phyloP scores from a whole-genome alignment of 2,113 vertebrate species.

The Archocentrus centrarchus region DNA sequence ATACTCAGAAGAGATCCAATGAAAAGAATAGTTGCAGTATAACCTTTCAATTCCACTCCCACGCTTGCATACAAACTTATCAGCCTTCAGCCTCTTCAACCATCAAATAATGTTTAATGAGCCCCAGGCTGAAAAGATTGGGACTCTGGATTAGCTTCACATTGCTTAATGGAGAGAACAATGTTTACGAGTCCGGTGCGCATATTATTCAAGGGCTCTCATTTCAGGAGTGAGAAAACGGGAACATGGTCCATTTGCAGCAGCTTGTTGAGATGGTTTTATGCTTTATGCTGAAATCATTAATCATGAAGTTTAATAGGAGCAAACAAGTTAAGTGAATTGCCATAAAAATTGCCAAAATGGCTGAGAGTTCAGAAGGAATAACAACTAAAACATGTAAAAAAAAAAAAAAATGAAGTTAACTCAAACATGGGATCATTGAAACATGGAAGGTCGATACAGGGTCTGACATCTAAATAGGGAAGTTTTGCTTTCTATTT shows the following conservation, averaged over 20 bases:
- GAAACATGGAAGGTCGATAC: not conserved
- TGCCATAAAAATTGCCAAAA: not conserved
- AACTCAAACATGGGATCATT: not conserved
- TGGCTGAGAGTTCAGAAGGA: not conserved
- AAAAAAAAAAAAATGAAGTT: slow-evolving; percentile 7
- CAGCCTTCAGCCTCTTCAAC: slow-evolving; percentile 12
- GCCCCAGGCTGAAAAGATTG: slow-evolving; percentile 28
- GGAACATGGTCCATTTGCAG: slow-evolving; percentile 23
- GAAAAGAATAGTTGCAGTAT: not conserved
- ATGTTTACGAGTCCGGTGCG: slow-evolving; percentile 36
- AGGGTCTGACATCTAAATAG: not conserved
- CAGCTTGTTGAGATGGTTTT: slow-evolving; percentile 23
- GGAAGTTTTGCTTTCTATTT: not conserved
- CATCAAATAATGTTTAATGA: slow-evolving; percentile 54
- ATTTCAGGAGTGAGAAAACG: not conserved
- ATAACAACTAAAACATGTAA: not conserved
- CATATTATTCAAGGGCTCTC: slow-evolving; percentile 7
- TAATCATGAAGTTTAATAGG: slow-evolving; percentile 3
- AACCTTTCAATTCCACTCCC: slow-evolving; percentile 20
- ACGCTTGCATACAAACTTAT: slow-evolving; percentile 7
- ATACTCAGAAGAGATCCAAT: not conserved
- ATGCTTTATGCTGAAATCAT: slow-evolving; percentile 1
- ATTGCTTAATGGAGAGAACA: slow-evolving; percentile 38
- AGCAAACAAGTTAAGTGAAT: slow-evolving; percentile 24
- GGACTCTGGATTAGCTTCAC: slow-evolving; percentile 26